Evolutionary conservation across 2,797 vertebrate species (phyloP).

Genomic region (Pipistrellus kuhlii): DNA sequence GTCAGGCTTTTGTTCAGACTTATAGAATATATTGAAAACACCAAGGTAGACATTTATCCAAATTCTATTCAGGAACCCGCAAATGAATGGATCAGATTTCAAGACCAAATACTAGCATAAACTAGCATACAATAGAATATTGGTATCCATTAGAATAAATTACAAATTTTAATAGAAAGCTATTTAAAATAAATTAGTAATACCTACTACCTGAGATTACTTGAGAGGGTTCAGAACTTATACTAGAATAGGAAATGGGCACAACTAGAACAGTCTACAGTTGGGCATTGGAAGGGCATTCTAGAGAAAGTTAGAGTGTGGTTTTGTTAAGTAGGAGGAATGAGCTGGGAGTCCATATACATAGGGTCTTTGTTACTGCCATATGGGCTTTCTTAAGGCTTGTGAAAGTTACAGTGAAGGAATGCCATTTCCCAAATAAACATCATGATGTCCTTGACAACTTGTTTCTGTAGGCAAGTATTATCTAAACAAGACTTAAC

Average conservation of each 20-base stretch:
- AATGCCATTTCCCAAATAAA: neutral
- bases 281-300: neutral
- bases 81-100: neutral
- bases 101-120: neutral
- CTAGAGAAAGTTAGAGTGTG: neutral
- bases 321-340: neutral
- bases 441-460: neutral
- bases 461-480: neutral
- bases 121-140: neutral
- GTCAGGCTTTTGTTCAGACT: neutral
- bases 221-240: neutral
- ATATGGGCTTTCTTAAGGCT: neutral
- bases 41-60: neutral
- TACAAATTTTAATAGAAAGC: neutral
- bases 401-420: neutral
- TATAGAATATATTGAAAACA: neutral
- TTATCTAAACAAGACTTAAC: conserved; percentile 26
- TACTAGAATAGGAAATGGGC: neutral
- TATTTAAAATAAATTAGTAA: neutral
- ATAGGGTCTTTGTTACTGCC: neutral
- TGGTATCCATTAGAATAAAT: neutral
- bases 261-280: neutral
- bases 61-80: neutral
- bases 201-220: neutral
- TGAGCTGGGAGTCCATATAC: neutral